Evolutionary conservation across 2,888 invertebrate species (phyloP), one percentile per base, ranked within the genome.

Genomic region (Zelleria hepariella): DNA sequence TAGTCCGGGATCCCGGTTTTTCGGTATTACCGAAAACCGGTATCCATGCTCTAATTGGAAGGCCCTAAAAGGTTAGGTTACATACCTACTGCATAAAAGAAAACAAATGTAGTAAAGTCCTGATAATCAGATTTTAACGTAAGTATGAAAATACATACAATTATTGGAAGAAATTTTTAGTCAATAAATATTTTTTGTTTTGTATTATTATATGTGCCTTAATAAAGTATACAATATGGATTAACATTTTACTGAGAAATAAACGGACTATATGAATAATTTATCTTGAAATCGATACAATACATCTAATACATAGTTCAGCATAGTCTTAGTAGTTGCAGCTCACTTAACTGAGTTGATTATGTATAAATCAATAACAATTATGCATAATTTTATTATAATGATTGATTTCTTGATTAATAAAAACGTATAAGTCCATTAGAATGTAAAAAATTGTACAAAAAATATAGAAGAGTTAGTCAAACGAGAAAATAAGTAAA

Each of bases 191-290:
- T 68, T 61, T 42, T 66, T 68, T 66, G 67, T 71, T 68, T 69
- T 42, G 32, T 15, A 42, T n/a, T n/a, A 15, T 15, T 72, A 70
- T 70, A 68, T 69, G 73, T 74, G 74, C 73, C 73, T 74, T 73
- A 74, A 68, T 70, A 67, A 68, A n/a, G 51, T 59, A 60, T 58
- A 56, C 51, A 42, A 15, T 23, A 55, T 49, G 23, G 52, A 54
- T 20, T 20, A 10, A 42, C 8, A 2, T 20, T 49, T 5, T 3
- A 20, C 49, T 18, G 10, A 0, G 20, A 51, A 51, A 21, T 23
- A 23, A 51, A 51, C 20, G 51, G 51, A 2, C 51, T 23, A 10
- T 2, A 51, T 10, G 5, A 1, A 51, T 21, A 21, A 51, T 51
- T 51, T 51, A 51, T 51, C 20, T 10, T 8, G 23, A 51, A 51